Percentiles rank a stretch among this genome's conserved stretches.
phyloP scores from a whole-genome alignment of 2,113 vertebrate genomes.

The Amphiprion ocellaris region DNA sequence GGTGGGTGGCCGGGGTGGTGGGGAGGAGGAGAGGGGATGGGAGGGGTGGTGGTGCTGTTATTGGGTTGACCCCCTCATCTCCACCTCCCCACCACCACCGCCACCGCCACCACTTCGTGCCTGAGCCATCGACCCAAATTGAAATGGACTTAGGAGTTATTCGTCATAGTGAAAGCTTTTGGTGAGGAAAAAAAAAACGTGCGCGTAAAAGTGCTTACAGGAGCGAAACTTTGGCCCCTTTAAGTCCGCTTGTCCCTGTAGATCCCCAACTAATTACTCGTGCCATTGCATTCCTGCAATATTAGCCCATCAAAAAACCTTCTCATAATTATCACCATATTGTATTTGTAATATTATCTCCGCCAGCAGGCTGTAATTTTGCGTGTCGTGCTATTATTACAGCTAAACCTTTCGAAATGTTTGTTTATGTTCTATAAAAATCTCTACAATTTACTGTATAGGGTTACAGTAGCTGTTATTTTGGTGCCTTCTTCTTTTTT shows the following conservation, averaged over 20 bases:
- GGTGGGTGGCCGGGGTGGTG: not conserved
- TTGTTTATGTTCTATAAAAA: slow-evolving; percentile 8
- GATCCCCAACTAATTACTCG: slow-evolving; percentile 38
- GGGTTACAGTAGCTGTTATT: slow-evolving; percentile 70
- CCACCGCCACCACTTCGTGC: slow-evolving; percentile 14
- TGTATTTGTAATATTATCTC: slow-evolving; percentile 9
- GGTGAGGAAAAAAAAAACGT: slow-evolving; percentile 13
- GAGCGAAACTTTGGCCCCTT: slow-evolving; percentile 48
- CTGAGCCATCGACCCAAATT: slow-evolving; percentile 69
- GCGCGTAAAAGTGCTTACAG: slow-evolving; percentile 60
- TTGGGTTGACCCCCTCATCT: slow-evolving; percentile 58
- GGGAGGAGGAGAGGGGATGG: not conserved
- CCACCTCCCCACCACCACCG: slow-evolving; percentile 3
- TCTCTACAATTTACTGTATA: slow-evolving; percentile 30
- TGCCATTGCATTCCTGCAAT: slow-evolving; percentile 24
- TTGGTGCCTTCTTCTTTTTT: slow-evolving; percentile 38
- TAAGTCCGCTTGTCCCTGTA: slow-evolving; percentile 35
- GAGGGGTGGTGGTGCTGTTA: slow-evolving; percentile 28
- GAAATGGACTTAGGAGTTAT: slow-evolving; percentile 76
- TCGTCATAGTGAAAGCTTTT: slow-evolving; percentile 61
- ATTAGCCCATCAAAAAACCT: slow-evolving; percentile 7
- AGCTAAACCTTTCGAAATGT: slow-evolving; percentile 20
- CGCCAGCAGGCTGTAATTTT: slow-evolving; percentile 10
- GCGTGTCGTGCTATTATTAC: not conserved
- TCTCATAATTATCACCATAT: slow-evolving; percentile 18